Evolutionary conservation across 2,888 invertebrate species (phyloP), one percentile per base, ranked within the genome.

Genomic region (Crioceris asparagi): DNA sequence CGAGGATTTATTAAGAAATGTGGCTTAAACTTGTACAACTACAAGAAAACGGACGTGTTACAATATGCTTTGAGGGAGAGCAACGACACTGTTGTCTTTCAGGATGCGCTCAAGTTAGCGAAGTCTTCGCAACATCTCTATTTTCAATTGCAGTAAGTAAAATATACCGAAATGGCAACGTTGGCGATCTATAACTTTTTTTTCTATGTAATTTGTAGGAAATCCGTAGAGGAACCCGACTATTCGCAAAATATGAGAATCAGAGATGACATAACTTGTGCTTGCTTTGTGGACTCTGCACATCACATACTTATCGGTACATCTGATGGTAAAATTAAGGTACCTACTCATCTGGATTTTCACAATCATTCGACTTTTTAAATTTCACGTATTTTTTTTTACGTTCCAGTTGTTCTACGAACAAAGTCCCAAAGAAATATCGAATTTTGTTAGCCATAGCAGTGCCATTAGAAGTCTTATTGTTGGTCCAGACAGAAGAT

Each of bases 11-110:
- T 83, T 11, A 69, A 71, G 47, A 69, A 70, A 2, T 71, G 75
- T 47, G 78, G 80, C 2, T 69, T 72, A 16, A 70, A 75, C 42
- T 62, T 83, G 30, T 72, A 73, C 47, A 71, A 72, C 37, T 77
- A 75, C 48, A 69, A 70, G 4, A 68, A 68, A 44, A 72, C 75
- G 1, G 78, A 81, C 56, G 71, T 83, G 29, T 62, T 83, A 12
- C 83, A 84, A 55, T 74, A 79, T 46, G 79, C 78, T 3, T 61
- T 84, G 16, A 77, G 77, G 49, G 70, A 79, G 54, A 69, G 73
- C n/a, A 63, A 66, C 19, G 67, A 68, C 38, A 76, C 74, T 16
- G 65, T 65, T 21, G 66, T 82, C 0, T 74, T 71, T 47, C 61
- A 70, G 15, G 45, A 46, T 27, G 54, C 51, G 4, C 12, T 62